Base-by-base conservation (phyloP, 1,140 invertebrate genomes). In the Parasteatoda tepidariorum region DNA sequence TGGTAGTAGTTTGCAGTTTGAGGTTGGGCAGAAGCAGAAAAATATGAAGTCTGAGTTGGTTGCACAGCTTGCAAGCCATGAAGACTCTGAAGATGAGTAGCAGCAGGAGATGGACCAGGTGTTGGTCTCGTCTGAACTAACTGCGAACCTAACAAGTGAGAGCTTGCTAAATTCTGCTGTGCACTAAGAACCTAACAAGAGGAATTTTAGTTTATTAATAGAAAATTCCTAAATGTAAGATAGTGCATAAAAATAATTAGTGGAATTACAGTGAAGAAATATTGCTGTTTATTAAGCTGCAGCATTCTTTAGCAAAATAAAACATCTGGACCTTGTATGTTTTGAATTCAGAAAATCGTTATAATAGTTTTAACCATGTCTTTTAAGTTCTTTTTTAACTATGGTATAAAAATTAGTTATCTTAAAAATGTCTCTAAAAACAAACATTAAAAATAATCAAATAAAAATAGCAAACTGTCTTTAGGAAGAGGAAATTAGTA, bases 141-240 rank as follows among this genome's bases (percentile, higher is more conserved):
- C 84, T 92, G 92, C 1, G 92, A 92, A 84, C 91, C 91, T 41
- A 91, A 88, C 87, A 92, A 89, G 86, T 92, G 92, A 81, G 88
- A 89, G 61, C 71, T 87, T 66, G 85, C 86, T 18, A 88, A 74
- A 85, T 88, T 88, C 84, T 86, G 87, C 88, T 91, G 59, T 88
- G 90, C 85, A 90, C 89, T 62, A 90, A 88, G 67, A 18, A 74
- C 76, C 70, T 85, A 33, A 30, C 11, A 66, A 13, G 62, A 33
- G 9, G n/a, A 66, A 66, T 11, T n/a, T 24, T 11, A 61, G 11
- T 6, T 7, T 11, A 61, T 24, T 61, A 6, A 6, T 15, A 61
- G 9, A 6, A 11, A 61, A 61, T 15, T 61, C 57, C 11, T 24
- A 61, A 61, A 61, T 61, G 22, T 24, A 24, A 61, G 22, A 61